Evolutionary conservation across 2,113 vertebrate genomes (phyloP).

Genomic region (Podarcis cretensis): DNA sequence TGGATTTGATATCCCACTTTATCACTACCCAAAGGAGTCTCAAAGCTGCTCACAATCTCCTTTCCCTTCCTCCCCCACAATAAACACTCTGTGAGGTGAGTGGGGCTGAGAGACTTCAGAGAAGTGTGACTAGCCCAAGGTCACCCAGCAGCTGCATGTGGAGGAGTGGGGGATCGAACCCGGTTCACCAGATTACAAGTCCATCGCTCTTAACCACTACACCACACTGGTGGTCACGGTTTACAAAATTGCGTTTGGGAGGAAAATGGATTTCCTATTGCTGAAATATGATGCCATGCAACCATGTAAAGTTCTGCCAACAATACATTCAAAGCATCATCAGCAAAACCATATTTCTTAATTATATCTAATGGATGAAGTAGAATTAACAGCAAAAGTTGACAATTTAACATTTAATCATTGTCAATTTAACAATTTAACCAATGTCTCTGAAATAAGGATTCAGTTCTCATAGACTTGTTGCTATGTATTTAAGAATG

Average conservation of each 20-base stretch:
- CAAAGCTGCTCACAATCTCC: no score
- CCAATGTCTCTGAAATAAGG: not conserved
- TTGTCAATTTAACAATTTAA: fast-evolving
- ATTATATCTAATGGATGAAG: not conserved
- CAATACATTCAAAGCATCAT: not conserved
- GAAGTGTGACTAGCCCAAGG: no score
- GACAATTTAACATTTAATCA: not conserved
- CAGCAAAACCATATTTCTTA: not conserved
- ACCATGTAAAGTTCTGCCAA: not conserved
- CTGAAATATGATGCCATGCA: not conserved
- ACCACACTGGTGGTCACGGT: no score
- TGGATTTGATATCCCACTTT: no score
- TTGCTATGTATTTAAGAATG: not conserved
- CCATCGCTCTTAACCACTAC: no score
- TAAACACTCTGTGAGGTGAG: no score
- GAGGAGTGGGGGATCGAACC: no score
- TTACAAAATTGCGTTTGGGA: not conserved
- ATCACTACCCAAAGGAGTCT: no score
- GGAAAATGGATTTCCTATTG: not conserved
- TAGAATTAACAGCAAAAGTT: slow-evolving; percentile 15
- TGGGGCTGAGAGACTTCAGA: no score
- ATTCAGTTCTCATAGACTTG: not conserved
- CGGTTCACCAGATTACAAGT: no score
- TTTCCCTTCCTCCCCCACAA: no score
- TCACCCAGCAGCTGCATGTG: no score